These are phyloP conservation scores for Apteryx owenii DNA, from an alignment of 2,113 vertebrate species.

Conservation along the genomic window DNA sequence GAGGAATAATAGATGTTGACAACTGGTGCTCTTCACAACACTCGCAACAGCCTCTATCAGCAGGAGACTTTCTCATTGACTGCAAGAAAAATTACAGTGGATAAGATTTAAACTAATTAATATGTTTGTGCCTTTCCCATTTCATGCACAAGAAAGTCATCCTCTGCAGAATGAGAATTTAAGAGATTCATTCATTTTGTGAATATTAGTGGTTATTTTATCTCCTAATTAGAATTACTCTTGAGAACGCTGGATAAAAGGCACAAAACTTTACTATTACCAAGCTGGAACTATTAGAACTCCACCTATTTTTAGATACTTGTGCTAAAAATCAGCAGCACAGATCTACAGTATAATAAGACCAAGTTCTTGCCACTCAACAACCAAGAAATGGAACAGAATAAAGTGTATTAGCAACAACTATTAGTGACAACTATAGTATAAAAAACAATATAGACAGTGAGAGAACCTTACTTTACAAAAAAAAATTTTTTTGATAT, in stretches of 20 bases:
- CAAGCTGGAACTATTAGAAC: background rate
- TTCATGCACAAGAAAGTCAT: background rate
- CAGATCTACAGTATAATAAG: background rate
- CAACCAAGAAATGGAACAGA: slow-evolving; percentile 30
- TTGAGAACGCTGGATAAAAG: background rate
- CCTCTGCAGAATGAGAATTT: too few species aligned
- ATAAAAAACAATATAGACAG: background rate
- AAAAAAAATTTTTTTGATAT: background rate
- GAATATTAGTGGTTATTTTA: background rate
- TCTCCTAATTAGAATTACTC: background rate
- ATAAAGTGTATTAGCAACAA: background rate
- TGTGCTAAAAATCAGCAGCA: slow-evolving; percentile 5
- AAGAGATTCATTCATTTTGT: background rate
- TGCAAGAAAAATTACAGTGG: background rate
- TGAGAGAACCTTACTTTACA: background rate
- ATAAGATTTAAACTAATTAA: background rate
- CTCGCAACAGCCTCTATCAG: background rate
- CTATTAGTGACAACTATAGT: background rate
- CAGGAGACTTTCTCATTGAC: background rate
- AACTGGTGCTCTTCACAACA: background rate
- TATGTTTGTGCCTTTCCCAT: background rate
- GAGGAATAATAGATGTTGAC: background rate
- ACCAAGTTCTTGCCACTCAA: background rate
- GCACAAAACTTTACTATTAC: background rate
- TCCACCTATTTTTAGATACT: slow-evolving; percentile 19